Evolutionary conservation across 2,113 vertebrate genomes (phyloP).

Genomic region (Channa maculata): DNA sequence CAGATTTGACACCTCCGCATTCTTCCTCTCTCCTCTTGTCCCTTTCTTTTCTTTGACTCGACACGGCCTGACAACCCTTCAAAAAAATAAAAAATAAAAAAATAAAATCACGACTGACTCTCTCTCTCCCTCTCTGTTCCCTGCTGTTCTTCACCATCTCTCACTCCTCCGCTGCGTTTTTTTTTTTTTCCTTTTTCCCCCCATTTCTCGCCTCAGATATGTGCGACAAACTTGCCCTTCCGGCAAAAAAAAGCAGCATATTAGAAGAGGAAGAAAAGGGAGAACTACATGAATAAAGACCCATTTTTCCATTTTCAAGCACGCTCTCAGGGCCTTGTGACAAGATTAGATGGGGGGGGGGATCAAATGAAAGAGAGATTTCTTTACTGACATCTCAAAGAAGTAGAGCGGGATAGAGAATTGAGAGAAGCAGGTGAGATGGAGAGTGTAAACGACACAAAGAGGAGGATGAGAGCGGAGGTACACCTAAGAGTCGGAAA

Average conservation of each 20-base stretch:
- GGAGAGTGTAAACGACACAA: slow-evolving; percentile 68
- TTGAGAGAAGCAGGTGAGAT: slow-evolving; percentile 29
- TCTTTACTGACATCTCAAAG: slow-evolving; percentile 44
- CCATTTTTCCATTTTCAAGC: slow-evolving; percentile 54
- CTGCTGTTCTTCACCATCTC: slow-evolving; percentile 38
- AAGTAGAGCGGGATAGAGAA: slow-evolving; percentile 44
- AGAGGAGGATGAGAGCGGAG: slow-evolving; percentile 67
- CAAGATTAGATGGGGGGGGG: slow-evolving; percentile 55
- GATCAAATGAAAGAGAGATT: slow-evolving; percentile 57
- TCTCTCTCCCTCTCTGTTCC: slow-evolving; percentile 33
- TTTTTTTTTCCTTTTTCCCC: neutral
- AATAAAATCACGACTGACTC: slow-evolving; percentile 57
- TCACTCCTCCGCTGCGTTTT: slow-evolving; percentile 28
- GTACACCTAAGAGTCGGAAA: slow-evolving; percentile 35
- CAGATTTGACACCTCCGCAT: slow-evolving; percentile 74
- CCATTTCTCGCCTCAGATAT: slow-evolving; percentile 44
- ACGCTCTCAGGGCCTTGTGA: slow-evolving; percentile 45
- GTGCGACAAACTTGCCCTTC: slow-evolving; percentile 65
- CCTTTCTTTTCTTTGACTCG: slow-evolving; percentile 59
- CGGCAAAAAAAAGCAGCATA: slow-evolving; percentile 44
- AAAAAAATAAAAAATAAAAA: slow-evolving; percentile 32
- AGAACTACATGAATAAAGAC: slow-evolving; percentile 63
- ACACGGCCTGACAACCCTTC: slow-evolving; percentile 72
- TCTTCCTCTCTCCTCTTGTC: slow-evolving; percentile 59
- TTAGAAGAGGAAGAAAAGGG: slow-evolving; percentile 40